These are phyloP conservation scores for Hippocampus abdominalis DNA, from an alignment of 2,113 vertebrate species.

Conservation along the genomic window DNA sequence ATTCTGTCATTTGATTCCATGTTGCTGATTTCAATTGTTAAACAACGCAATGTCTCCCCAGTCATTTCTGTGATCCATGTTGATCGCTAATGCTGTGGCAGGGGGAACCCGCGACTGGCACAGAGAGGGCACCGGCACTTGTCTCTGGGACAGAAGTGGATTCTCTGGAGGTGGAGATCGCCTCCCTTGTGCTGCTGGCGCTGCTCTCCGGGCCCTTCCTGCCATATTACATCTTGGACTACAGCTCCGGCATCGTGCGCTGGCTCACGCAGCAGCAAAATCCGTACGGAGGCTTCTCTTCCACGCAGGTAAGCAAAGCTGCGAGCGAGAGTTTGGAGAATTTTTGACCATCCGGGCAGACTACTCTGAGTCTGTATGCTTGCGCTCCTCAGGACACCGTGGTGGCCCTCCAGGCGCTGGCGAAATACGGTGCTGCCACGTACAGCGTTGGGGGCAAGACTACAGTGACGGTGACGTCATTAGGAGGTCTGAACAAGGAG, in stretches of 20 bases:
- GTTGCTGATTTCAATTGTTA: background rate
- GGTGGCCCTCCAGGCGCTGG: too few species aligned
- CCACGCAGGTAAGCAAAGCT: constrained; percentile 76
- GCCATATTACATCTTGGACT: constrained; percentile 58
- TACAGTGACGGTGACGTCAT: too few species aligned
- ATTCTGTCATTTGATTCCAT: too few species aligned
- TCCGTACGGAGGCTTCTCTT: constrained; percentile 80
- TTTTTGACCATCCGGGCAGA: too few species aligned
- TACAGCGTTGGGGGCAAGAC: too few species aligned
- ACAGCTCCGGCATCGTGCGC: constrained; percentile 66
- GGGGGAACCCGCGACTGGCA: constrained; percentile 64
- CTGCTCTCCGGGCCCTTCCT: constrained; percentile 63
- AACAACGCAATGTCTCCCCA: too few species aligned
- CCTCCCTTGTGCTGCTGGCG: constrained; percentile 76
- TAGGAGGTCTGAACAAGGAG: too few species aligned
- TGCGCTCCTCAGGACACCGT: too few species aligned
- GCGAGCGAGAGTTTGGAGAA: background rate
- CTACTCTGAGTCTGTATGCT: too few species aligned
- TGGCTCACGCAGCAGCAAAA: constrained; percentile 83
- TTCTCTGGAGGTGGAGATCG: constrained; percentile 78
- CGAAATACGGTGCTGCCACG: too few species aligned
- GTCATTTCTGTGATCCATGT: background rate
- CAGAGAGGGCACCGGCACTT: constrained; percentile 34
- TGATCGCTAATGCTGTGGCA: constrained; percentile 9
- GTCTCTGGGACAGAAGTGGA: constrained; percentile 41